A percentile compares a stretch with the other conserved stretches of the same genome.
Conservation (phyloP, 2,113 vertebrate species). For the Cheilinus undulatus region DNA sequence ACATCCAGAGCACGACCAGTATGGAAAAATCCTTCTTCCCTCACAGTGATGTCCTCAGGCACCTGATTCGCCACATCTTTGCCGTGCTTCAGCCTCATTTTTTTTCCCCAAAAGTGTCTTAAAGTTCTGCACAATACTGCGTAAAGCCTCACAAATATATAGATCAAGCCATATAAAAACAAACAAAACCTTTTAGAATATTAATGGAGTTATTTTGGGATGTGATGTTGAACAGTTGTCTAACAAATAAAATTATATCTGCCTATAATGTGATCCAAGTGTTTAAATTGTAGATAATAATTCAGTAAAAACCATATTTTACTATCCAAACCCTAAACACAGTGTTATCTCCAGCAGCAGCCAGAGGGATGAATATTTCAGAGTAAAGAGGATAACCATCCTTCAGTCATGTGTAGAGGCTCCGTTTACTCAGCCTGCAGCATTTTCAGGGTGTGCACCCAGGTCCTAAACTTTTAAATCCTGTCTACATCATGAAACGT, state of each 20-base stretch:
- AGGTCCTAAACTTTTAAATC: constrained; percentile 23
- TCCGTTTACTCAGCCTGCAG: constrained; percentile 4
- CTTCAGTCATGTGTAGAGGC: not conserved
- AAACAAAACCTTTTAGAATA: too few species aligned
- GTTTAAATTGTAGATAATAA: not conserved
- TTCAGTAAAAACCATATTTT: constrained; percentile 6
- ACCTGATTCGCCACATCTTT: too few species aligned
- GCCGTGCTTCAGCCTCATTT: too few species aligned
- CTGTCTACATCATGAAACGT: constrained; percentile 26
- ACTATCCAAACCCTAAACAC: constrained; percentile 3
- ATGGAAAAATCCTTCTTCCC: too few species aligned
- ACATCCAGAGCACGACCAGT: too few species aligned
- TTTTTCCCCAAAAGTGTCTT: too few species aligned
- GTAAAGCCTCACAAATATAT: too few species aligned
- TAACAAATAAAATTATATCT: not conserved
- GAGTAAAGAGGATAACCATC: constrained; percentile 1
- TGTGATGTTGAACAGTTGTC: too few species aligned
- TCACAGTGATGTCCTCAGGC: too few species aligned
- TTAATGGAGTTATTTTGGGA: too few species aligned
- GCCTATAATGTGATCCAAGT: not conserved
- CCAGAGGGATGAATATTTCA: constrained; percentile 15
- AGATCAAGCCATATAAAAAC: too few species aligned
- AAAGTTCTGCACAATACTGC: too few species aligned
- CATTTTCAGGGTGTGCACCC: constrained; percentile 11
- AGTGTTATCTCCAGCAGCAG: constrained; percentile 12